A percentile compares a stretch with the other conserved stretches of the same genome.
Conservation (phyloP, 2,888 invertebrate species). For the Flabesymbios commensalis region DNA sequence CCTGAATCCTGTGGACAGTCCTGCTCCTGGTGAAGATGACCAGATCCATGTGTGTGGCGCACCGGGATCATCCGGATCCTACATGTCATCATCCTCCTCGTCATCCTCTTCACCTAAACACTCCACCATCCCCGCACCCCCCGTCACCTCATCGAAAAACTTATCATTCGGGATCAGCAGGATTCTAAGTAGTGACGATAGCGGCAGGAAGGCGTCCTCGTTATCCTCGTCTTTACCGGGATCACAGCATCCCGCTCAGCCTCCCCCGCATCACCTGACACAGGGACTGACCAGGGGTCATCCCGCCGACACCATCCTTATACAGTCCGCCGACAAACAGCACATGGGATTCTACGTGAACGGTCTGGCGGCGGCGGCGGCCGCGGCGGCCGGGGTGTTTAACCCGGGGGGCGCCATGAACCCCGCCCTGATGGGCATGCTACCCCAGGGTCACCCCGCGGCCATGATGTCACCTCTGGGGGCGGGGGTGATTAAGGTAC, state of each 20-base stretch:
- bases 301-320: neutral
- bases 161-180: slow-evolving; percentile 28
- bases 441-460: neutral
- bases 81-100: too few relatives aligned
- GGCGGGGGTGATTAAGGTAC: slow-evolving; percentile 31
- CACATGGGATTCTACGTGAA: neutral
- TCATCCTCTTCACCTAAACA: too few relatives aligned
- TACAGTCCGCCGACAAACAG: neutral
- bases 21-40: too few relatives aligned
- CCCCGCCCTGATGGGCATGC: slow-evolving; percentile 3
- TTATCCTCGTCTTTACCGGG: neutral
- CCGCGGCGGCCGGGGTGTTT: neutral
- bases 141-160: slow-evolving; percentile 9
- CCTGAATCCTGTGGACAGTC: too few relatives aligned
- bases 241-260: neutral
- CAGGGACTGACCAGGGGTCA: neutral
- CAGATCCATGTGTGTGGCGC: too few relatives aligned
- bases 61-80: too few relatives aligned
- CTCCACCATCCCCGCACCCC: too few relatives aligned
- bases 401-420: neutral
- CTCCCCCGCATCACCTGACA: neutral
- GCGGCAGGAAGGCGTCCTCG: neutral
- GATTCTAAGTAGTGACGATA: slow-evolving; percentile 17
- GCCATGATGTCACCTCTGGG: neutral
- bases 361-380: slow-evolving; percentile 1